Percentiles rank a stretch among this genome's conserved stretches.
These are phyloP conservation scores for Solenopsis invicta DNA, from an alignment of 1,140 invertebrate genomes.

Conservation along the genomic window DNA sequence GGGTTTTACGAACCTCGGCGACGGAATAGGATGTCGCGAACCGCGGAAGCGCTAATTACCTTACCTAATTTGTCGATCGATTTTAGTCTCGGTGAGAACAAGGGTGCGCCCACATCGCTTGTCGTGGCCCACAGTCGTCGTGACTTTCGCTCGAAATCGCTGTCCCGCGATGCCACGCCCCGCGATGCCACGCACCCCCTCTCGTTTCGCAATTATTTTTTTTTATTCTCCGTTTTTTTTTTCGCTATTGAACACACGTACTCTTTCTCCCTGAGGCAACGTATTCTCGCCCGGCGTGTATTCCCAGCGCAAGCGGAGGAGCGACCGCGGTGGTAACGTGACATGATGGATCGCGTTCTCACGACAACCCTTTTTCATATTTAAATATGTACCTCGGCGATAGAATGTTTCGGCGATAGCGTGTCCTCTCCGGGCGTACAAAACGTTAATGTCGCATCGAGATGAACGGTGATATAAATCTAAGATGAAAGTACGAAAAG, in stretches of 20 bases:
- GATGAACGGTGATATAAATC: conserved; percentile 1
- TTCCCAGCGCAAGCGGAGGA: background rate
- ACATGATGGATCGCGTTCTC: conserved; percentile 1
- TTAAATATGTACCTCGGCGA: background rate
- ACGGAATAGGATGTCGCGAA: conserved; percentile 47
- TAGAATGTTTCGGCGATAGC: background rate
- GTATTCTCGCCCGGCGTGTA: background rate
- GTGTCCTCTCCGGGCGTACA: background rate
- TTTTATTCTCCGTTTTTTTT: conserved; percentile 69
- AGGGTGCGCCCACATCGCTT: conserved; percentile 71
- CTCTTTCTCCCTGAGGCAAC: conserved; percentile 77
- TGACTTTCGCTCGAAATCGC: background rate
- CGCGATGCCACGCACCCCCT: conserved; percentile 34
- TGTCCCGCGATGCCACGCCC: background rate
- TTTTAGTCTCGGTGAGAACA: conserved; percentile 74
- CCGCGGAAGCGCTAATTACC: conserved; percentile 76
- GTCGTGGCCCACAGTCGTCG: background rate
- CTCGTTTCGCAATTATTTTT: conserved; percentile 18
- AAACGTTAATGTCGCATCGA: background rate
- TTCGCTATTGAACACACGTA: conserved; percentile 80
- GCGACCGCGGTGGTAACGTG: conserved; percentile 9
- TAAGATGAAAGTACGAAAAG: conserved; percentile 19
- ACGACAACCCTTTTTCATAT: background rate
- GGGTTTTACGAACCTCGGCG: background rate
- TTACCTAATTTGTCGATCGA: conserved; percentile 79